Base-by-base conservation (phyloP, 1,140 invertebrate species). In the Notospermus geniculatus region DNA sequence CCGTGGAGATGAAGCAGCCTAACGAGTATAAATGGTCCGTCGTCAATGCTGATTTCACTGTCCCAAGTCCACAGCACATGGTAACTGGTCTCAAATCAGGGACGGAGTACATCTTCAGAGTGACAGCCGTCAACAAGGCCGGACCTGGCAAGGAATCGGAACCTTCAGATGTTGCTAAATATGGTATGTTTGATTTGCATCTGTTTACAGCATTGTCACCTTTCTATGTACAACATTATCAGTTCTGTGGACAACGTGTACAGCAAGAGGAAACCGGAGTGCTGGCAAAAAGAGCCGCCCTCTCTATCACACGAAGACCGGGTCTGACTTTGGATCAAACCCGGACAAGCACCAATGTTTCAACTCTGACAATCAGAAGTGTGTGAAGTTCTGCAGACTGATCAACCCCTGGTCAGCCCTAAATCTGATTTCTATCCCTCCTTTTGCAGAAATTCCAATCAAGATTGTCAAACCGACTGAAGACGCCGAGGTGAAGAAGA, bases 101-200 rank as follows among this genome's bases (percentile, higher is more conserved):
- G 29, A 91, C 95, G 73, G 92, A 96, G 79, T 98, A 98, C 76
- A 92, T 97, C 80, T 99, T 99, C 85, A 87, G 97, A 59, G 88
- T 99, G 0, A 91, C 92, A 78, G 96, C 97, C n/a, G 90, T 98
- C 0, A 99, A 99, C 81, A 95, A 96, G 75, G 95, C 91, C 28
- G 97, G 96, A 27, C 87, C 88, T 59, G 91, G 95, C 64, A 92
- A 96, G 80, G 95, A 95, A 5, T 91, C 71, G 22, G 64, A 64
- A 30, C 64, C 74, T 30, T 69, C 75, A 30, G 46, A 65, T 50
- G 46, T 50, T 5, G 46, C 46, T n/a, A 50, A 27, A 50, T 50
- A 50, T 50, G 46, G 46, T 50, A 27, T 9, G 46, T 50, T 23
- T 50, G 4, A n/a, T 23, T 50, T 50, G 25, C 46, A 19, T 19